Conservation (phyloP, 2,888 invertebrate genomes). For the Oligia strigilis region DNA sequence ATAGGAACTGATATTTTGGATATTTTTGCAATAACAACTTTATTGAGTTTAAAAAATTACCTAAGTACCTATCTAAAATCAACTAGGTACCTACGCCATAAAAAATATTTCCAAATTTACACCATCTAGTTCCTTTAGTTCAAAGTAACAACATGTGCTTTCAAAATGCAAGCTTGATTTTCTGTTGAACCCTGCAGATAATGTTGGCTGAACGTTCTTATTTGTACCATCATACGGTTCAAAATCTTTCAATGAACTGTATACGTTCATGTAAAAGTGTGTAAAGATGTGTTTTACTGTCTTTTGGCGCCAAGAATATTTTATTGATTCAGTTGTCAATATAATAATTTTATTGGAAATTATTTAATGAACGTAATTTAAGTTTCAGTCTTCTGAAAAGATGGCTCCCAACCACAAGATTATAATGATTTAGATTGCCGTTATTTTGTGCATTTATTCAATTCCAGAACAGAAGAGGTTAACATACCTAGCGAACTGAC, state of each 20-base stretch:
- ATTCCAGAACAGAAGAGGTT: background rate
- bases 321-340: constrained; percentile 78
- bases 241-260: constrained; percentile 26
- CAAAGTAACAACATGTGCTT: constrained; percentile 69
- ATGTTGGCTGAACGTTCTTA: constrained; percentile 21
- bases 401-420: background rate
- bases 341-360: constrained; percentile 44
- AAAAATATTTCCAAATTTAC: constrained; percentile 14
- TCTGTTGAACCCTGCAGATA: constrained; percentile 9
- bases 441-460: background rate
- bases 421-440: background rate
- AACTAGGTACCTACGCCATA: background rate
- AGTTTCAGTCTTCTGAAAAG: constrained; percentile 15
- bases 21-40: background rate
- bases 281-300: constrained; percentile 66
- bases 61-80: background rate
- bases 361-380: background rate
- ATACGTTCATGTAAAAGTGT: background rate
- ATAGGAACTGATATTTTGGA: background rate
- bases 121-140: constrained; percentile 57
- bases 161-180: constrained; percentile 47
- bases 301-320: constrained; percentile 81
- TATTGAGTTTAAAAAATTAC: background rate
- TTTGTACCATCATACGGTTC: background rate
- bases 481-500: background rate